Percentiles rank a stretch among this genome's conserved stretches.
phyloP scores from a whole-genome alignment of 2,888 invertebrate species.

The Alloplasta piceator region DNA sequence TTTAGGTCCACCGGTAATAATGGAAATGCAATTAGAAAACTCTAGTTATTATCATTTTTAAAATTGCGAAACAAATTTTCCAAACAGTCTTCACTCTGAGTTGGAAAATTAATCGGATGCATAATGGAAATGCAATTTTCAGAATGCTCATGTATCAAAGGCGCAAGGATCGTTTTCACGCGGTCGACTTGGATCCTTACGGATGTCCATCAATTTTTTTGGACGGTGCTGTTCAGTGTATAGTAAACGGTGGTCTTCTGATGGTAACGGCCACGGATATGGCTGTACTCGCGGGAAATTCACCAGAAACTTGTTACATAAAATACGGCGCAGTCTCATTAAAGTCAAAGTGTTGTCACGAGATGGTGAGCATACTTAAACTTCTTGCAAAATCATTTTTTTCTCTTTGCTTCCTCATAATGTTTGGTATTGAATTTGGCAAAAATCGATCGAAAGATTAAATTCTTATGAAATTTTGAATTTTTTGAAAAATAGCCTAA shows the following conservation, averaged over 20 bases:
- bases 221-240: slow-evolving; percentile 93
- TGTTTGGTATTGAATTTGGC: too few species aligned
- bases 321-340: slow-evolving; percentile 97
- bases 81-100: too few species aligned
- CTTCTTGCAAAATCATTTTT: slow-evolving; percentile 10
- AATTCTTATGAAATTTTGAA: too few species aligned
- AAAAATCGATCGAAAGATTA: too few species aligned
- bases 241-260: slow-evolving; percentile 93
- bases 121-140: slow-evolving; percentile 72
- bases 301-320: slow-evolving; percentile 95
- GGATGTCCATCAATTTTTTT: slow-evolving; percentile 97
- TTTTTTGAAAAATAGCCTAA: too few species aligned
- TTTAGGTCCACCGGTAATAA: too few species aligned
- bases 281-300: slow-evolving; percentile 97
- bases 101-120: too few species aligned
- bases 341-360: slow-evolving; percentile 95
- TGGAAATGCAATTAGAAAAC: not conserved
- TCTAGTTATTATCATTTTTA: too few species aligned
- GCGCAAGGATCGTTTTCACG: slow-evolving; percentile 90
- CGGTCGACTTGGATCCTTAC: slow-evolving; percentile 98
- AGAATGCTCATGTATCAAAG: slow-evolving; percentile 95
- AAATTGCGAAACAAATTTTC: too few species aligned
- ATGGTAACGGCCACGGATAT: slow-evolving; percentile 99
- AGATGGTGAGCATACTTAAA: slow-evolving; percentile 88
- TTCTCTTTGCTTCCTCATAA: slow-evolving; percentile 8